Evolutionary conservation across 2,888 invertebrate genomes (phyloP), one percentile per base, ranked within the genome.

Genomic region (Mayetiola destructor): DNA sequence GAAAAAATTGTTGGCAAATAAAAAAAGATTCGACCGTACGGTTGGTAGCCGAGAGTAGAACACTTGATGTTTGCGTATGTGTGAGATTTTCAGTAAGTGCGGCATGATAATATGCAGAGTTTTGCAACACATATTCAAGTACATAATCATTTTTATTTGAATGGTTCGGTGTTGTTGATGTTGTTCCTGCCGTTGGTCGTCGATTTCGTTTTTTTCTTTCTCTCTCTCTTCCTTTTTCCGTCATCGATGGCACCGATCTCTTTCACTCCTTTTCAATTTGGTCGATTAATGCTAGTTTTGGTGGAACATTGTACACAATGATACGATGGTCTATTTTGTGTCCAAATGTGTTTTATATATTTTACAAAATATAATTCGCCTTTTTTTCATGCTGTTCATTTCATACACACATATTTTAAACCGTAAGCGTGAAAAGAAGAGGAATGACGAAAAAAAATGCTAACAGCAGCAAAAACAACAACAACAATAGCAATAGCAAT

Each of bases 331-430:
- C 27, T 48, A 48, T 48, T 27, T 48, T n/a, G n/a, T n/a, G n/a
- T 27, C 48, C 48, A 48, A 48, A 48, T 48, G 48, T 48, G 27
- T 48, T 48, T 48, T 48, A 48, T 48, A 48, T 48, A 48, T 48
- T 48, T 48, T 48, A 48, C 48, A 48, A 27, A 48, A 48, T 48
- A 48, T 27, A 48, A 14, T 27, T 48, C 48, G 6, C 16, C 27
- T 48, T 27, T 48, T 27, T 23, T 42, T 8, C 37, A 27, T 5
- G 48, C 27, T 48, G 48, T 48, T 48, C 48, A 48, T 48, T 48
- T 48, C 48, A 48, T 48, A 23, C 48, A 27, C 27, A 48, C 48
- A 48, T 48, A 27, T 48, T n/a, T n/a, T n/a, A n/a, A n/a, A n/a
- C n/a, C n/a, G n/a, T n/a, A n/a, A n/a, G n/a, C n/a, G n/a, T n/a